These are phyloP conservation scores for Ips typographus DNA, from an alignment of 1,140 invertebrate species.

Conservation along the genomic window DNA sequence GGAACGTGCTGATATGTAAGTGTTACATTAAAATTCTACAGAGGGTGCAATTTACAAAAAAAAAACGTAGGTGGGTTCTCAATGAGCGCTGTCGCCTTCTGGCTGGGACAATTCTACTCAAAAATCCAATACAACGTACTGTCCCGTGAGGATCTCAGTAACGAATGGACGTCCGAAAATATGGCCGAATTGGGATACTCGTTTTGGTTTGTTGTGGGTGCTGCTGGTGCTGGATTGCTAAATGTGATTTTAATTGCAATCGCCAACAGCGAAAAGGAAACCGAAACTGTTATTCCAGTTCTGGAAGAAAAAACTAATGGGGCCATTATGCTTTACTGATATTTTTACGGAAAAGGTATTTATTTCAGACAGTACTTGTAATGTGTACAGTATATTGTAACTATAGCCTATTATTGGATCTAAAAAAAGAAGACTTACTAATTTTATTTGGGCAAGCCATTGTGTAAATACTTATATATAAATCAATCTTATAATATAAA, in stretches of 20 bases:
- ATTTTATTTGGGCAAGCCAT: too few species aligned
- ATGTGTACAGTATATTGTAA: too few species aligned
- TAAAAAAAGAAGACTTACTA: too few species aligned
- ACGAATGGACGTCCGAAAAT: slow-evolving; percentile 72
- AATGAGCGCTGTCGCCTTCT: slow-evolving; percentile 68
- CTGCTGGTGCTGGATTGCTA: slow-evolving; percentile 68
- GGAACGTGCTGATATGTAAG: slow-evolving; percentile 74
- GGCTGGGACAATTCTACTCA: slow-evolving; percentile 73
- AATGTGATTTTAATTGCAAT: slow-evolving; percentile 76
- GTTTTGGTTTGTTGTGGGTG: slow-evolving; percentile 79
- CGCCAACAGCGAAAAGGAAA: slow-evolving; percentile 67
- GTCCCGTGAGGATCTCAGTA: slow-evolving; percentile 69
- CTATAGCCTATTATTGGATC: too few species aligned
- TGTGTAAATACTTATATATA: too few species aligned
- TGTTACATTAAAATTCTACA: background rate
- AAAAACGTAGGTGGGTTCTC: slow-evolving; percentile 66
- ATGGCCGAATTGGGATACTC: slow-evolving; percentile 72
- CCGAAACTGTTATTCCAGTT: slow-evolving; percentile 66
- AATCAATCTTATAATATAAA: too few species aligned
- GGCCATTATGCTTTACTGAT: slow-evolving; percentile 79
- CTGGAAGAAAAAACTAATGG: slow-evolving; percentile 80
- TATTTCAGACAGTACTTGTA: too few species aligned
- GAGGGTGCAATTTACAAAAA: background rate
- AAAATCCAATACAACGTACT: slow-evolving; percentile 77
- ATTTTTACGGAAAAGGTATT: background rate